Evolutionary conservation across 2,113 vertebrate species (phyloP).

Genomic region (Chloropsis cyanopogon): DNA sequence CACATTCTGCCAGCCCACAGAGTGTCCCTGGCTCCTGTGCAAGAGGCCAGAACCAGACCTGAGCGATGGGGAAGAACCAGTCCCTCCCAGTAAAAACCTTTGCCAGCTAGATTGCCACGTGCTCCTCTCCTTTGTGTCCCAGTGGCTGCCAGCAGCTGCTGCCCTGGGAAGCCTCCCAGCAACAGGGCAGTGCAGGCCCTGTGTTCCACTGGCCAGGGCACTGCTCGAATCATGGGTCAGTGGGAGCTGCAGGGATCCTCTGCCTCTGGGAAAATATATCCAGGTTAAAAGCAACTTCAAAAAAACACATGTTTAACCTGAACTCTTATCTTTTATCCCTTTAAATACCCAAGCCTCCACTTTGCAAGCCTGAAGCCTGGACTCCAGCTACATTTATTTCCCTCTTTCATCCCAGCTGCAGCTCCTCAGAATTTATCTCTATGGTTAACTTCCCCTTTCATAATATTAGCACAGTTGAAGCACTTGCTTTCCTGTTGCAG

Average conservation of each 20-base stretch:
- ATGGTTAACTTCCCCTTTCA: constrained; percentile 78
- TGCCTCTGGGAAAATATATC: not conserved
- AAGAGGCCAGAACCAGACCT: not conserved
- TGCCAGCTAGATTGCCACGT: not conserved
- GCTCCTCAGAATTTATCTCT: constrained; percentile 73
- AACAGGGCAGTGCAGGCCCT: not conserved
- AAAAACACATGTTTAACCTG: constrained; percentile 43
- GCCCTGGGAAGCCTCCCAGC: constrained; percentile 14
- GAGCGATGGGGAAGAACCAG: not conserved
- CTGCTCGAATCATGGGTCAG: not conserved
- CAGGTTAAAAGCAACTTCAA: constrained; percentile 55
- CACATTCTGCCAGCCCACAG: not conserved
- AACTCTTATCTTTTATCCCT: constrained; percentile 62
- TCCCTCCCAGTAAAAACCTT: rapidly evolving
- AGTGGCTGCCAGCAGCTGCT: not conserved
- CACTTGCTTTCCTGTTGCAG: constrained; percentile 74
- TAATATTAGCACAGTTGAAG: constrained; percentile 80
- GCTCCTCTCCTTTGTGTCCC: not conserved
- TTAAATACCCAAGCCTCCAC: constrained; percentile 60
- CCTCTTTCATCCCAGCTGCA: constrained; percentile 69
- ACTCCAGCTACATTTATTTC: constrained; percentile 63
- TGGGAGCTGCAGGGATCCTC: constrained; percentile 44
- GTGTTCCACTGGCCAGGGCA: not conserved
- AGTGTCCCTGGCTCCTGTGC: not conserved
- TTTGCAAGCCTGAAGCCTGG: constrained; percentile 57